A percentile compares a stretch with the other conserved stretches of the same genome.
Evolutionary conservation across 2,888 invertebrate species (phyloP).

Genomic region (Xiphydria camelus): DNA sequence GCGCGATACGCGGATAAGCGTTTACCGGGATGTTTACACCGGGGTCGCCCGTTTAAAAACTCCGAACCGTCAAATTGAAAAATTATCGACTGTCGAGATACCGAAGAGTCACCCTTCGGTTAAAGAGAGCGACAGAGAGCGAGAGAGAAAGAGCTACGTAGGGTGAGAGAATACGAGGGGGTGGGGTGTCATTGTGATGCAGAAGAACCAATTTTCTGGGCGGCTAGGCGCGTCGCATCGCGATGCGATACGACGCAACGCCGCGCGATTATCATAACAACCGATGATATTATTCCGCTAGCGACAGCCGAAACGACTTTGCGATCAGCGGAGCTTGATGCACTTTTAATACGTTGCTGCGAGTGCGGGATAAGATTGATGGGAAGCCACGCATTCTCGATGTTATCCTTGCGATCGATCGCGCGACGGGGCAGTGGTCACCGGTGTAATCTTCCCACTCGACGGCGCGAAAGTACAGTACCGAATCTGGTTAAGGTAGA

Average conservation of each 20-base stretch:
- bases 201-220: constrained; percentile 59
- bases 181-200: constrained; percentile 56
- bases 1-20: too few relatives aligned
- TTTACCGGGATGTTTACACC: too few relatives aligned
- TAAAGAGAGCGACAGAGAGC: too few relatives aligned
- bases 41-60: too few relatives aligned
- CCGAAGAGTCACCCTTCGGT: too few relatives aligned
- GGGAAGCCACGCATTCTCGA: constrained; percentile 33
- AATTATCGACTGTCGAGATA: too few relatives aligned
- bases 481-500: constrained; percentile 56
- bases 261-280: constrained; percentile 58
- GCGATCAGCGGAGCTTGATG: constrained; percentile 35
- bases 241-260: constrained; percentile 48
- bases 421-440: too few relatives aligned
- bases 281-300: constrained; percentile 56
- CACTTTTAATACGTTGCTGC: constrained; percentile 52
- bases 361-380: constrained; percentile 53
- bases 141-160: constrained; percentile 15
- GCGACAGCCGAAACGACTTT: neutral
- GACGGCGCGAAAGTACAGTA: too few relatives aligned
- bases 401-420: constrained; percentile 32
- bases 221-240: constrained; percentile 56
- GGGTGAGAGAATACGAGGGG: constrained; percentile 25
- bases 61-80: too few relatives aligned
- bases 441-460: too few relatives aligned